A percentile compares a stretch with the other conserved stretches of the same genome.
Conservation (phyloP, 2,113 vertebrate species). For the Limnothrissa miodon region DNA sequence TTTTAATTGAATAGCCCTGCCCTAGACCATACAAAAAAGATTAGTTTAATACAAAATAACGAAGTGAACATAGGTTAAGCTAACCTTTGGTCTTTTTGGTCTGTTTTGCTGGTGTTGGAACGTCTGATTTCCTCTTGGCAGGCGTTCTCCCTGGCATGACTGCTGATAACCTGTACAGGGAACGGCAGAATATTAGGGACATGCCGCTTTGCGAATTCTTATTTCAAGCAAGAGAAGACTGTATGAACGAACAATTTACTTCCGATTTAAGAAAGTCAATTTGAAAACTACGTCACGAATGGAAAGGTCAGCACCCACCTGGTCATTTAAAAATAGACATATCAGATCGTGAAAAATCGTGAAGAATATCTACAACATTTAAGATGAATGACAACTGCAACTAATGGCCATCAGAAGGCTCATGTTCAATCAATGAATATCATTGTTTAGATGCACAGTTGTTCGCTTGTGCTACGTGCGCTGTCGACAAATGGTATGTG, state of each 20-base stretch:
- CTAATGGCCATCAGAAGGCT: background rate
- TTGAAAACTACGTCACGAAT: background rate
- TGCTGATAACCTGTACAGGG: conserved; percentile 28
- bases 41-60: background rate
- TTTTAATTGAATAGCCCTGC: no score
- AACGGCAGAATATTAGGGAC: background rate
- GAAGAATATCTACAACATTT: background rate
- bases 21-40: background rate
- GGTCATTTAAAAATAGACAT: background rate
- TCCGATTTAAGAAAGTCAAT: background rate
- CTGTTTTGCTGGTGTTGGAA: conserved; percentile 71
- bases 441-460: background rate
- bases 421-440: background rate
- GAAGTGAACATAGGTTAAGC: background rate
- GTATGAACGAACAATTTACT: no score
- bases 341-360: background rate
- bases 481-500: background rate
- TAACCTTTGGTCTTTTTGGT: conserved; percentile 84
- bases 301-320: background rate
- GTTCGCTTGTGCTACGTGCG: background rate
- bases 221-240: no score
- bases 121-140: conserved; percentile 71
- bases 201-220: no score
- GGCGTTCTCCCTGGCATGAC: conserved; percentile 81
- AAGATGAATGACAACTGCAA: background rate